Percentiles rank a stretch among this genome's conserved stretches.
These are phyloP conservation scores for Pachypeltis micranthus DNA, from an alignment of 1,140 invertebrate genomes.

Conservation along the genomic window DNA sequence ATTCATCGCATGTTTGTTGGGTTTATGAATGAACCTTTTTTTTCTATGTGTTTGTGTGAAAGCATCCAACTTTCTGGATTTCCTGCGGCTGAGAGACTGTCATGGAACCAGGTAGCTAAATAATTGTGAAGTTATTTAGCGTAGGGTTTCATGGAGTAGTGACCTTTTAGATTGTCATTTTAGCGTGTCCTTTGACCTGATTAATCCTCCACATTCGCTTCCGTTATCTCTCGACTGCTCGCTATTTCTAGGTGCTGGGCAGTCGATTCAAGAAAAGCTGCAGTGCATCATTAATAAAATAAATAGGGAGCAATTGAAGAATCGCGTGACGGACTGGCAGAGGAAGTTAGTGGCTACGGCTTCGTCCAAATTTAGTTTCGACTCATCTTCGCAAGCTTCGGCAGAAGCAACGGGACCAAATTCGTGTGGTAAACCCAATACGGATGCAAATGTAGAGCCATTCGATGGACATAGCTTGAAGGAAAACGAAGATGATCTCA, in stretches of 20 bases:
- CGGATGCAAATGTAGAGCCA: no score
- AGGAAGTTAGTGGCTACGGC: slow-evolving; percentile 12
- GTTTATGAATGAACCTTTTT: no score
- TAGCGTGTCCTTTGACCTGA: no score
- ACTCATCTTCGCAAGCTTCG: background rate
- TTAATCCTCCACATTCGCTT: no score
- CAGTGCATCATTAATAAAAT: slow-evolving; percentile 16
- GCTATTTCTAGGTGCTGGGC: no score
- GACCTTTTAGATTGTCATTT: background rate
- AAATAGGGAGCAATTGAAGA: slow-evolving; percentile 12
- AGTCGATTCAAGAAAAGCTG: slow-evolving; percentile 11
- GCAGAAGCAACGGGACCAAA: no score
- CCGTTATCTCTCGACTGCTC: no score
- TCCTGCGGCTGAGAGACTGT: background rate
- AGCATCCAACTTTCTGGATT: background rate
- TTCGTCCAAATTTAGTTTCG: slow-evolving; percentile 13
- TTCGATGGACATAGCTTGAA: no score
- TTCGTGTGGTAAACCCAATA: no score
- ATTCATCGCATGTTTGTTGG: no score
- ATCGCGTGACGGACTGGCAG: slow-evolving; percentile 16
- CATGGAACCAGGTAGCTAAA: slow-evolving; percentile 18
- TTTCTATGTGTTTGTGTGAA: no score
- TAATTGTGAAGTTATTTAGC: background rate
- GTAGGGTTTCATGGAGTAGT: background rate
- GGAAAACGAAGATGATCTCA: no score